Base-by-base conservation (phyloP, 2,797 vertebrate genomes). In the Toxotes lorentzi region DNA sequence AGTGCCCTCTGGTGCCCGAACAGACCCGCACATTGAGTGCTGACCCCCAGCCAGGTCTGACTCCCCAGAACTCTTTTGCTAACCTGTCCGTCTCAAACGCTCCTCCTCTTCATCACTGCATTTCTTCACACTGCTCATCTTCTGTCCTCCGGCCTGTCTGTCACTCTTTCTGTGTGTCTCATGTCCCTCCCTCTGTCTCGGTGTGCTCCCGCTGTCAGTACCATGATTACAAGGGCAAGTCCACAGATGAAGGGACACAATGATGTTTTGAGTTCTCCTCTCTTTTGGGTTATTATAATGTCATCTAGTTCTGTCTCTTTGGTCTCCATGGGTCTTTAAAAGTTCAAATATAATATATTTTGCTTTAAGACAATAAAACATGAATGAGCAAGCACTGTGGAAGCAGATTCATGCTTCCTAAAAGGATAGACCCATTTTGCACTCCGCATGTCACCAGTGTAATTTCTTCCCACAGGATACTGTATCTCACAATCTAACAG, bases 41-140 rank as follows among this genome's bases (percentile, higher is more conserved):
- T 7, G 61, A 70, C 53, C 67, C 76, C 19, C 92, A 95, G 84
- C 91, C 96, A 98, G 97, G 97, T 98, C 88, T 90, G 95, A 81
- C 90, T 53, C 82, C 83, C 32, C 61, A 61, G 2, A 45, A 34
- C n/a, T 67, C 68, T 45, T 68, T 74, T 27, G 17, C 60, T 58
- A 35, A 86, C 61, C 13, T 69, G 34, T 64, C 78, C 0, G 23
- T 81, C 54, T 2, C 63, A 43, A 17, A 67, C 4, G 1, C 34
- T 41, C n/a, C 50, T 60, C 76, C 41, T 73, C 61, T 58, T 58
- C 60, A 48, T 81, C 79, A 7, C 35, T 70, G 27, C 60, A 1
- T 73, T 40, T 56, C 67, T 60, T 48, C 70, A 16, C 47, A 14
- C 21, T 91, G 84, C 69, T 70, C 59, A 24, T 81, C 80, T 76